Conservation (phyloP, 1,140 invertebrate species). For the Pogonognathellus flavescens region DNA sequence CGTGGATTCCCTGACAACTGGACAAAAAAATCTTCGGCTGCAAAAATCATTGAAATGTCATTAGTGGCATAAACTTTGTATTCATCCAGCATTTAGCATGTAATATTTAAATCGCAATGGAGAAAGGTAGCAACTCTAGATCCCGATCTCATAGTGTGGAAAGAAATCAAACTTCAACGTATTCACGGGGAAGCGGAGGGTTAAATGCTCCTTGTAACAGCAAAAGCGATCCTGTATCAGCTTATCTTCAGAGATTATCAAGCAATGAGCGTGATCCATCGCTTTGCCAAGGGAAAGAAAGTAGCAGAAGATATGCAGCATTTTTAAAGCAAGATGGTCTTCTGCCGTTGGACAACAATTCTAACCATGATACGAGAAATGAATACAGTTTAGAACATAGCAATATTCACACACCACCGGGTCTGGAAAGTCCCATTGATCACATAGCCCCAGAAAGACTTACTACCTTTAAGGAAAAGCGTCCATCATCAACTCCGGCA, state of each 20-base stretch:
- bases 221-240: neutral
- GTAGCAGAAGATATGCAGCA: slow-evolving; percentile 35
- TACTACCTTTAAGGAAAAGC: neutral
- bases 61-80: neutral
- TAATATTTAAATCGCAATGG: neutral
- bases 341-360: neutral
- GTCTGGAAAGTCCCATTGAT: neutral
- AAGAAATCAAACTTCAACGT: neutral
- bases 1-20: neutral
- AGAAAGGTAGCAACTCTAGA: neutral
- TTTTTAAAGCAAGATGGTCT: slow-evolving; percentile 25
- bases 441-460: neutral
- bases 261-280: neutral
- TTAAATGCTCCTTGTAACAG: neutral
- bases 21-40: neutral
- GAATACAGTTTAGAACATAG: neutral
- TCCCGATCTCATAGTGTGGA: neutral
- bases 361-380: neutral
- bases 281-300: neutral
- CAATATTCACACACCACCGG: neutral
- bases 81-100: neutral
- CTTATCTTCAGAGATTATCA: neutral
- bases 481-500: neutral
- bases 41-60: neutral
- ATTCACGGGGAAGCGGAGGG: neutral